Evolutionary conservation across 2,797 vertebrate genomes (phyloP), one percentile per base, ranked within the genome.

Genomic region (Hephaestus fuliginosus): DNA sequence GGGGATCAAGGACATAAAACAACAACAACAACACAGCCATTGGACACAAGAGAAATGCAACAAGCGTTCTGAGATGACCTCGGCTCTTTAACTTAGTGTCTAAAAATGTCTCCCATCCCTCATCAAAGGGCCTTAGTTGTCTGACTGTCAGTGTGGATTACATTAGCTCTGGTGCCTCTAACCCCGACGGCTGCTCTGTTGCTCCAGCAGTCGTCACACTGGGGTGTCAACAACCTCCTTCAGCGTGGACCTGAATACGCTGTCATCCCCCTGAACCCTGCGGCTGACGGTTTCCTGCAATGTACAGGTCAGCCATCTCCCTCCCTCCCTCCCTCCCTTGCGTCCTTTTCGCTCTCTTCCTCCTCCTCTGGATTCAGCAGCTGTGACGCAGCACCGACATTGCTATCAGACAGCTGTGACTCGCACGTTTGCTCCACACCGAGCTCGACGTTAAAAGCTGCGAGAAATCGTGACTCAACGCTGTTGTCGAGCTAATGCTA

Each of bases 111-210:
- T 81, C 78, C 67, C 74, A 74, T 79, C 69, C 36, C 70, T 80
- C 74, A 74, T 79, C 73, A 85, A 70, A 83, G 14, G 60, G 77
- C 64, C 53, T 53, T 65, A 61, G 56, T 76, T 86, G 30, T 82
- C 70, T 60, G 56, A 46, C 77, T 88, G 86, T 89, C 90, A 84
- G 49, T 62, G 70, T n/a, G 69, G 65, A 90, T 91, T 78, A 88
- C 41, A 76, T 84, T 66, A 88, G 68, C 79, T 86, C 52, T 36
- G 28, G 30, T 76, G 71, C n/a, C 51, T 72, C 64, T 49, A 76
- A 86, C 65, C 58, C 67, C 36, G n/a, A 62, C 63, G 53, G 52
- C 67, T 66, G 51, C 61, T 66, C 65, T 53, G 73, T 69, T 80
- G 69, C 70, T 85, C 71, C 69, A 56, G 65, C 74, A 76, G 61